Percentiles rank a stretch among this genome's conserved stretches.
These are phyloP conservation scores for Drosophila atripex DNA, from an alignment of 2,888 invertebrate genomes.

Conservation along the genomic window DNA sequence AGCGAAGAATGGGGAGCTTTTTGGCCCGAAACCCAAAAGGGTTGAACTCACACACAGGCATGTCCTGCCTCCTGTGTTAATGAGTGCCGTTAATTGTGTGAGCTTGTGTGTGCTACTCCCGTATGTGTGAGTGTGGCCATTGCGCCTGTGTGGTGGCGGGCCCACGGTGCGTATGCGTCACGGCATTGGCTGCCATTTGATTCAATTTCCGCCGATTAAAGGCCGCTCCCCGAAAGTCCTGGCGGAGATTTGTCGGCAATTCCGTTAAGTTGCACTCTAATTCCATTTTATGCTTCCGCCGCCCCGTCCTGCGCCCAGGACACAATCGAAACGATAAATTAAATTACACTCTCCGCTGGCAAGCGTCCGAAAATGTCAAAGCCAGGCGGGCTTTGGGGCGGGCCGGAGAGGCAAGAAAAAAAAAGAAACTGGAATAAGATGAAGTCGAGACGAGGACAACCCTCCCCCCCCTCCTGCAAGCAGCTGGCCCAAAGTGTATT, in stretches of 20 bases:
- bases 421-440: not conserved
- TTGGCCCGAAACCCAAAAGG: conserved; percentile 24
- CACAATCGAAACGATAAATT: conserved; percentile 72
- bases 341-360: conserved; percentile 62
- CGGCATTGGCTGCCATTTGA: conserved; percentile 31
- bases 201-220: conserved; percentile 52
- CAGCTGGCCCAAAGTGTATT: conserved; percentile 80
- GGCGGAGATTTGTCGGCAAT: conserved; percentile 45
- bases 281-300: conserved; percentile 29
- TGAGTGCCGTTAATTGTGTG: not conserved
- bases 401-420: too few relatives aligned
- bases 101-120: conserved; percentile 6
- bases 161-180: conserved; percentile 67
- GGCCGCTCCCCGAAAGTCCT: not conserved
- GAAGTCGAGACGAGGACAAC: not conserved
- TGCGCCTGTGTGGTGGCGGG: conserved; percentile 39
- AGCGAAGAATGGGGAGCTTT: conserved; percentile 37
- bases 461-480: conserved; percentile 31
- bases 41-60: conserved; percentile 22
- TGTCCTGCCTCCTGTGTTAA: not conserved
- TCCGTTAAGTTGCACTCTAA: conserved; percentile 44
- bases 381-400: conserved; percentile 36
- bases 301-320: not conserved
- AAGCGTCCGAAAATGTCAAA: conserved; percentile 40
- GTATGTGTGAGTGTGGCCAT: conserved; percentile 20